Evolutionary conservation across 1,140 invertebrate species (phyloP).

Genomic region (Oscheius sp.): DNA sequence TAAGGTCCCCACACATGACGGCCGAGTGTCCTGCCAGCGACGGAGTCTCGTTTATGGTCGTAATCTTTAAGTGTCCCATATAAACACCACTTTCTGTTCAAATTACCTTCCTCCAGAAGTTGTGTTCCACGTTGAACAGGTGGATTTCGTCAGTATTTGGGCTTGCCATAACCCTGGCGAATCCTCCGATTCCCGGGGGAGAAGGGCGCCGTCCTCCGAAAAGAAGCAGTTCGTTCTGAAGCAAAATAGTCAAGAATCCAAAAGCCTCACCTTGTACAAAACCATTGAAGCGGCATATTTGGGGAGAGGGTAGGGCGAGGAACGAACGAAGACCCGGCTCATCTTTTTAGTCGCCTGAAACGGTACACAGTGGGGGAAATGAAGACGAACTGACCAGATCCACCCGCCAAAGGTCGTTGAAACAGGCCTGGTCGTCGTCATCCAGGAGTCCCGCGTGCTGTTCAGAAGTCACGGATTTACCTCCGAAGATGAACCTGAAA

Average conservation of each 20-base stretch:
- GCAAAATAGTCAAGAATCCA: neutral
- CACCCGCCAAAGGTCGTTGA: constrained; percentile 20
- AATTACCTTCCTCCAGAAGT: neutral
- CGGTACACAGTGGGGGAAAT: neutral
- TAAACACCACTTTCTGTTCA: neutral
- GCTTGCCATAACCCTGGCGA: neutral
- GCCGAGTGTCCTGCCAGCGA: neutral
- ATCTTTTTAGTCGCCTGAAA: neutral
- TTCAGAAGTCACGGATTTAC: neutral
- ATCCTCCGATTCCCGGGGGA: neutral
- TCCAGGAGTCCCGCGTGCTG: neutral
- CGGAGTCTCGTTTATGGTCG: neutral
- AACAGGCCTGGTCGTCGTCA: neutral
- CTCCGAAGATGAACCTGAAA: neutral
- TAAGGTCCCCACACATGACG: neutral
- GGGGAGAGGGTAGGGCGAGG: constrained; percentile 7
- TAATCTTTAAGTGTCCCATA: neutral
- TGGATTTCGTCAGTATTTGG: neutral
- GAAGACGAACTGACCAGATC: neutral
- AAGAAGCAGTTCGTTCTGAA: neutral
- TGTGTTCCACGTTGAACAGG: neutral
- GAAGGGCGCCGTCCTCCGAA: neutral
- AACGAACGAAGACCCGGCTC: neutral
- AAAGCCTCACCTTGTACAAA: neutral
- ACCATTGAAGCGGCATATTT: constrained; percentile 6